Conservation (phyloP, 2,888 invertebrate genomes). For the Sepiola atlantica region DNA sequence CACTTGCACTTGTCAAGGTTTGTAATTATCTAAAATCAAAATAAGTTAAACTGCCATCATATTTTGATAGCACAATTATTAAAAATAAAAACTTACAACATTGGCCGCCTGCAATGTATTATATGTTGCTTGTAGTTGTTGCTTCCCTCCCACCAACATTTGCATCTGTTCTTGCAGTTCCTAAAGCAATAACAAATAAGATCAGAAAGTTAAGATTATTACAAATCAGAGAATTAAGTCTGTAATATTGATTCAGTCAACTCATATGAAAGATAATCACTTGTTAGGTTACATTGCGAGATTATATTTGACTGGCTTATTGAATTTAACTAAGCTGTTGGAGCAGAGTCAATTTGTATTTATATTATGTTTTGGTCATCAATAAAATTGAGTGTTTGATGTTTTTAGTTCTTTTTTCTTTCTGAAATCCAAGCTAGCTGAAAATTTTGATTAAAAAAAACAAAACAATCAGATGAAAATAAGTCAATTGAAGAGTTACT, state of each 20-base stretch:
- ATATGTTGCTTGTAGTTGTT: slow-evolving; percentile 62
- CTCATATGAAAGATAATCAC: background rate
- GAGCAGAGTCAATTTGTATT: background rate
- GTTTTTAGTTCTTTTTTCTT: too few relatives aligned
- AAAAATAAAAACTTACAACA: background rate
- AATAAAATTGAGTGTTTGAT: background rate
- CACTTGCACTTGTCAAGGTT: too few relatives aligned
- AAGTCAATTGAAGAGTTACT: too few relatives aligned
- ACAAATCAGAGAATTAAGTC: background rate
- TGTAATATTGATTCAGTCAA: background rate
- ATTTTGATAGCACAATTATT: background rate
- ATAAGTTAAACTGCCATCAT: too few relatives aligned
- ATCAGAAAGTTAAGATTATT: background rate
- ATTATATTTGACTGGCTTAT: background rate
- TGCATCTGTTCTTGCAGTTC: slow-evolving; percentile 56
- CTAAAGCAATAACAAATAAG: slow-evolving; percentile 47
- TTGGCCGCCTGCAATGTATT: slow-evolving; percentile 58
- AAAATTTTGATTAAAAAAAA: too few relatives aligned
- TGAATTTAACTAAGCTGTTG: background rate
- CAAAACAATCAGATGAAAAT: too few relatives aligned
- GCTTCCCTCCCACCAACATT: slow-evolving; percentile 56
- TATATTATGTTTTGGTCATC: background rate
- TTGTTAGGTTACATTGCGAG: background rate
- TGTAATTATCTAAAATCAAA: too few relatives aligned
- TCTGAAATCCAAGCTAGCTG: too few relatives aligned